Evolutionary conservation across 1,140 invertebrate species (phyloP).

Genomic region (Limonius californicus): DNA sequence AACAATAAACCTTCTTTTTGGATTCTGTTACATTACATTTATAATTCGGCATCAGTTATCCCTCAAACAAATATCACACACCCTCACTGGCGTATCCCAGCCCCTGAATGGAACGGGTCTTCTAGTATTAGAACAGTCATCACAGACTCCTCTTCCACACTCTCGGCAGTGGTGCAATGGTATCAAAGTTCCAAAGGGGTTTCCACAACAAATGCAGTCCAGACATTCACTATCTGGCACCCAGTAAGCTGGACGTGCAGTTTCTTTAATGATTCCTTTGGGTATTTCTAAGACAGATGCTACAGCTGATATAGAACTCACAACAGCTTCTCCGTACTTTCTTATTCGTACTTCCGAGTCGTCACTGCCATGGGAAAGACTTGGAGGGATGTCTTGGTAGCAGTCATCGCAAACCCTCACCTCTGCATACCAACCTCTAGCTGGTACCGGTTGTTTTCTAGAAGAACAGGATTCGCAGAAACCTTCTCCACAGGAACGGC

Average conservation of each 20-base stretch:
- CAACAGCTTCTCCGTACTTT: constrained; percentile 62
- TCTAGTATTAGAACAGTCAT: constrained; percentile 58
- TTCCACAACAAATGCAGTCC: constrained; percentile 63
- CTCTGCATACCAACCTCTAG: constrained; percentile 58
- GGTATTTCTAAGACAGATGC: constrained; percentile 42
- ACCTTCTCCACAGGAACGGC: constrained; percentile 71
- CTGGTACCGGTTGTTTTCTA: constrained; percentile 58
- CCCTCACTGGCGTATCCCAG: constrained; percentile 65
- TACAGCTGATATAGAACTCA: constrained; percentile 57
- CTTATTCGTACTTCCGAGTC: constrained; percentile 53
- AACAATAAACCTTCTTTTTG: neutral
- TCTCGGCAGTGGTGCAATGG: constrained; percentile 71
- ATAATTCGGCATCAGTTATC: neutral
- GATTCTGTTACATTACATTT: neutral
- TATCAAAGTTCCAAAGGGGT: constrained; percentile 53
- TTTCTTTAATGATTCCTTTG: constrained; percentile 67
- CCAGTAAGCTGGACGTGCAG: constrained; percentile 77
- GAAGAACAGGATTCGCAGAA: constrained; percentile 66
- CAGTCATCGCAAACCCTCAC: constrained; percentile 69
- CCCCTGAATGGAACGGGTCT: constrained; percentile 64
- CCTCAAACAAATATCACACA: constrained; percentile 60
- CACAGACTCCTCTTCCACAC: constrained; percentile 69
- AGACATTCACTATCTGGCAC: constrained; percentile 68
- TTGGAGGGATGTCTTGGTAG: constrained; percentile 45
- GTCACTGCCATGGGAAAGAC: constrained; percentile 32